These are phyloP conservation scores for Gnathonemus echidnorhynchus DNA, from an alignment of 2,113 vertebrate species.

Conservation along the genomic window DNA sequence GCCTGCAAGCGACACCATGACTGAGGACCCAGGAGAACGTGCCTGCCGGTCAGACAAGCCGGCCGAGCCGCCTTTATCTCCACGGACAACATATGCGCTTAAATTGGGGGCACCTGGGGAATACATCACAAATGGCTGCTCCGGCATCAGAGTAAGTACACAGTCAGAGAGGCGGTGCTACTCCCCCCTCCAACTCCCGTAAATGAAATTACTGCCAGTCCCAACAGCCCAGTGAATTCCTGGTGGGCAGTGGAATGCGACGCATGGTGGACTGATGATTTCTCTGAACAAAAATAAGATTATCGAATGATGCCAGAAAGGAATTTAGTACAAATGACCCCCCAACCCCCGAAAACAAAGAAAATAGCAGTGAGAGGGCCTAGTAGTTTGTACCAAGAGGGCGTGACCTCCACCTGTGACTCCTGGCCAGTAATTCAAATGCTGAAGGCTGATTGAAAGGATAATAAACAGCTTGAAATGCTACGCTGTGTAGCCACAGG, in stretches of 20 bases:
- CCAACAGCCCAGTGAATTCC: slow-evolving; percentile 5
- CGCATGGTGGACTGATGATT: slow-evolving; percentile 53
- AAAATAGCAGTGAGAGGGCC: not conserved
- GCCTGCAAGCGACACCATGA: not conserved
- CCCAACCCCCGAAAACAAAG: not conserved
- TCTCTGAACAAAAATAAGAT: slow-evolving; percentile 59
- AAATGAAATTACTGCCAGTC: slow-evolving; percentile 23
- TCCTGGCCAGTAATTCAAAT: not conserved
- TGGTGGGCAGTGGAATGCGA: slow-evolving; percentile 41
- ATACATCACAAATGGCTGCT: not conserved
- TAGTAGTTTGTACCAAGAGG: not conserved
- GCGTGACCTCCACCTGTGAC: not conserved
- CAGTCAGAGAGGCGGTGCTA: not conserved
- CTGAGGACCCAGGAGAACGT: not conserved
- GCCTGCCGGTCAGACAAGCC: no score
- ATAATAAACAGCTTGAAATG: not conserved
- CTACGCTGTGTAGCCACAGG: not conserved
- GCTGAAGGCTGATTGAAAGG: not conserved
- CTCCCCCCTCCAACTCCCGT: not conserved
- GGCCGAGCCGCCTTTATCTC: not conserved
- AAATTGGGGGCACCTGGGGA: not conserved
- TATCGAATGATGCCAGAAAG: slow-evolving; percentile 44
- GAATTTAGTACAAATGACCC: not conserved
- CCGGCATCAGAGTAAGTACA: not conserved
- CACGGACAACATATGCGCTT: not conserved